phyloP scores from a whole-genome alignment of 1,140 invertebrate genomes.

The Nasonia longicornis region DNA sequence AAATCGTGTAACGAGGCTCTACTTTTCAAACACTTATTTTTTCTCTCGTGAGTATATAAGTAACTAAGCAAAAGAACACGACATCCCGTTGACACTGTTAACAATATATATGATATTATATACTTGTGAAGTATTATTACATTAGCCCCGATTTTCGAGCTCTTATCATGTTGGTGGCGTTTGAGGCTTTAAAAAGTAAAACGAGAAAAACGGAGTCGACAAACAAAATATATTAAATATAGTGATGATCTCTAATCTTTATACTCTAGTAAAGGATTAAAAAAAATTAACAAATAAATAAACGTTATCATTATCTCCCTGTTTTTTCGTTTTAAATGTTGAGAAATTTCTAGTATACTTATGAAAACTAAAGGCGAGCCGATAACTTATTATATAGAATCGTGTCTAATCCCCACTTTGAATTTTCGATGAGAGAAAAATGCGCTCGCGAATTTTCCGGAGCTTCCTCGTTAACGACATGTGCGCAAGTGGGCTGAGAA shows the following conservation, averaged over 20 bases:
- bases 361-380: background rate
- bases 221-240: constrained; percentile 1
- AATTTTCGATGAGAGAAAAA: constrained; percentile 8
- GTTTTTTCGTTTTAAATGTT: constrained; percentile 34
- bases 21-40: background rate
- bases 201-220: background rate
- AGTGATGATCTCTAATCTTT: constrained; percentile 32
- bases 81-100: constrained; percentile 30
- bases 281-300: background rate
- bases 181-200: background rate
- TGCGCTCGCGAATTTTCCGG: background rate
- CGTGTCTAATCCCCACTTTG: background rate
- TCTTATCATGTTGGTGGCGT: constrained; percentile 11
- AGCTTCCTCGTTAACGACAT: background rate
- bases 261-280: constrained; percentile 15
- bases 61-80: background rate
- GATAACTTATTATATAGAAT: constrained; percentile 5
- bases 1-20: background rate
- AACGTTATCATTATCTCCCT: constrained; percentile 17
- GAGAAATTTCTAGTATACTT: constrained; percentile 27
- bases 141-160: constrained; percentile 12
- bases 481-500: background rate
- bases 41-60: background rate
- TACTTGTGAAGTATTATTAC: constrained; percentile 29
- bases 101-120: constrained; percentile 31